Evolutionary conservation across 2,888 invertebrate genomes (phyloP), one percentile per base, ranked within the genome.

Genomic region (Drosophila multiciliata): DNA sequence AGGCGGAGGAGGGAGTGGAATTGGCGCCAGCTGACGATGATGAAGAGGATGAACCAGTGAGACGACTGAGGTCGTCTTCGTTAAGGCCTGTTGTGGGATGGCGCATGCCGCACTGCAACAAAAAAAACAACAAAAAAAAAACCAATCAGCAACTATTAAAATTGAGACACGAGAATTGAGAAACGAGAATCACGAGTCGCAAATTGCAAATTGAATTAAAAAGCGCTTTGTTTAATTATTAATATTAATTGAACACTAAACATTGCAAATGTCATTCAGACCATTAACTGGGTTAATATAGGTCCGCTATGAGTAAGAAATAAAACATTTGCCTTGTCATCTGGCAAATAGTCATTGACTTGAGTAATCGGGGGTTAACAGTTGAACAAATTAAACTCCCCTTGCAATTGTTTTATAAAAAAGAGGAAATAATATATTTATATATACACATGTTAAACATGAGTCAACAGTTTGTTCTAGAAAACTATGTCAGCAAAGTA

Each of bases 51-150:
- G 93, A 93, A 90, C 92, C 92, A 81, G 93, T 93, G 80, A 93
- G 93, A 93, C 93, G 93, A 93, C 93, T 93, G 73, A 93, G 87
- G 92, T 93, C 93, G 93, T 92, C 93, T 91, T 93, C 93, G 89
- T 92, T 93, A 88, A 92, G 92, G 91, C 92, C 93, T 87, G 92
- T 92, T 89, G 92, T 93, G 90, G 93, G 93, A 91, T 93, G 93
- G 92, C 93, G 93, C 93, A 93, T 93, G 92, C 93, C 93, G 93
- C 93, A 93, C 93, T 93, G 80, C 65, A 92, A 91, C 61, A 80
- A 62, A 11, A 53, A 38, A 33, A 36, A 32, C 20, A 20, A 40
- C 12, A 7, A 9, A 33, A 45, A 23, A 45, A 15, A 7, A 33
- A 29, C 1, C 11, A 23, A 20, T 52, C 15, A 29, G 20, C 20